Percentiles rank a stretch among this genome's conserved stretches.
These are phyloP conservation scores for Leptestheria dahalacensis DNA, from an alignment of 1,140 invertebrate genomes.

Conservation along the genomic window DNA sequence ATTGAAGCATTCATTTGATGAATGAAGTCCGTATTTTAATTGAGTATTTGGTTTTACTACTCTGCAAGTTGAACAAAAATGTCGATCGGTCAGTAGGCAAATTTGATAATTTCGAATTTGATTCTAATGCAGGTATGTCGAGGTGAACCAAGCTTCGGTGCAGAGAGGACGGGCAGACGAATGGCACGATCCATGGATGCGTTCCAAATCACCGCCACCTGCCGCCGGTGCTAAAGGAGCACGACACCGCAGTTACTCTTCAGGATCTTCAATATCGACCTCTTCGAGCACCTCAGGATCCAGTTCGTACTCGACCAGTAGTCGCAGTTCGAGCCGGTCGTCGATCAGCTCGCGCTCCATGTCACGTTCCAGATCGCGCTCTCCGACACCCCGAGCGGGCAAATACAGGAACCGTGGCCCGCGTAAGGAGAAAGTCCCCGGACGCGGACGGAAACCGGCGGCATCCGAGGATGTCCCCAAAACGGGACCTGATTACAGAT, in stretches of 20 bases:
- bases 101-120: neutral
- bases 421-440: neutral
- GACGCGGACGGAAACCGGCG: neutral
- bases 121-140: conserved; percentile 12
- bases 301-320: conserved; percentile 34
- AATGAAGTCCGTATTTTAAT: too few species aligned
- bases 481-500: neutral
- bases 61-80: too few species aligned
- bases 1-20: too few species aligned
- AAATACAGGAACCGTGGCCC: neutral
- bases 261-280: conserved; percentile 43
- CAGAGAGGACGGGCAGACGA: conserved; percentile 41
- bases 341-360: conserved; percentile 5
- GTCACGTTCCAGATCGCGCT: neutral
- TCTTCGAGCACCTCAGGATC: conserved; percentile 40
- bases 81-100: too few species aligned
- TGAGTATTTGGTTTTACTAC: too few species aligned
- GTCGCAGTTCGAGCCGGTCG: conserved; percentile 32
- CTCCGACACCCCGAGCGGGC: neutral
- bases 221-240: conserved; percentile 31
- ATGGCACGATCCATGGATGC: conserved; percentile 88
- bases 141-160: conserved; percentile 15
- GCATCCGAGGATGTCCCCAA: neutral
- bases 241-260: conserved; percentile 48
- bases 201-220: conserved; percentile 46